Evolutionary conservation across 1,140 invertebrate species (phyloP).

Genomic region (Wiebesia pumilae): DNA sequence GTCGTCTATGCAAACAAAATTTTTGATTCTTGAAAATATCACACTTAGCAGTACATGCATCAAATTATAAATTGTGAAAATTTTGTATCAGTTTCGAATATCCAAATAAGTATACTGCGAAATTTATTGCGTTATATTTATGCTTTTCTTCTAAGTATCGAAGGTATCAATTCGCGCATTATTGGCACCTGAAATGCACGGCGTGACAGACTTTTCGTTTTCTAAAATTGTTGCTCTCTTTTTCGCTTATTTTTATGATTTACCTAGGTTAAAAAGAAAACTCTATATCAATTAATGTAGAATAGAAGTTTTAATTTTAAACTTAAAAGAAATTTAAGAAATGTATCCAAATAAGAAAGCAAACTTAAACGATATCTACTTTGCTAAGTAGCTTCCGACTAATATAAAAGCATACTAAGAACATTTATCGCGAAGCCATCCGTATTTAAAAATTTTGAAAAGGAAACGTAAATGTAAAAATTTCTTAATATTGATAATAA

Average conservation of each 20-base stretch:
- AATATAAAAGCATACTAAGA: no score
- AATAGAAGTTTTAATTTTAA: background rate
- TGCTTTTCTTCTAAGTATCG: constrained; percentile 24
- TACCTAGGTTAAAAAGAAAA: background rate
- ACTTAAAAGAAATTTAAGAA: no score
- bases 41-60: background rate
- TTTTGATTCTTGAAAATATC: background rate
- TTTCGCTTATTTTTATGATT: background rate
- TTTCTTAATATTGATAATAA: background rate
- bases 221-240: constrained; percentile 17
- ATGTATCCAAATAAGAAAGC: background rate
- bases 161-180: constrained; percentile 17
- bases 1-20: background rate
- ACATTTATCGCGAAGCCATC: background rate
- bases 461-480: background rate
- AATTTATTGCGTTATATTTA: constrained; percentile 29
- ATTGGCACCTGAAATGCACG: constrained; percentile 45
- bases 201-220: constrained; percentile 35
- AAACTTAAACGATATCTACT: no score
- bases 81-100: background rate
- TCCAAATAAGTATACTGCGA: background rate
- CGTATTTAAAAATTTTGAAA: background rate
- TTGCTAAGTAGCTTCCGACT: no score
- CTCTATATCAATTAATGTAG: background rate
- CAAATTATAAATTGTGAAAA: background rate